These are phyloP conservation scores for Plecturocebus donacophilus DNA, from an alignment of 2,113 vertebrate genomes.

Conservation along the genomic window DNA sequence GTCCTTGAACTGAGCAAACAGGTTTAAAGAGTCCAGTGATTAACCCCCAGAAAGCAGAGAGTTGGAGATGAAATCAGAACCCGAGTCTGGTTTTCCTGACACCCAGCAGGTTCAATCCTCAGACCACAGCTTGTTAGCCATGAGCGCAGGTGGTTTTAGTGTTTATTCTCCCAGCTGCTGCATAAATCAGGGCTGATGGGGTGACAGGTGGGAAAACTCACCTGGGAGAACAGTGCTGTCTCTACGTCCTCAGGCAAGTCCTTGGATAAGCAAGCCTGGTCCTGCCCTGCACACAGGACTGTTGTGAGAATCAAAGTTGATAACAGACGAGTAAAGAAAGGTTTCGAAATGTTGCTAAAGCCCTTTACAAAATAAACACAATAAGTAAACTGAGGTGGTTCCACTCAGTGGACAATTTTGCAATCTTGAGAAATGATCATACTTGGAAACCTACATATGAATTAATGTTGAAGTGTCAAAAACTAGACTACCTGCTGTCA, in stretches of 20 bases:
- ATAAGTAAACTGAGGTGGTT: background rate
- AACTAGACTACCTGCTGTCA: background rate
- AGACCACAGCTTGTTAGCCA: background rate
- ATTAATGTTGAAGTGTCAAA: background rate
- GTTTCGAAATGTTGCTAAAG: conserved; percentile 36
- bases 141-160: background rate
- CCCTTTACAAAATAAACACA: background rate
- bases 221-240: background rate
- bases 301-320: background rate
- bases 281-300: background rate
- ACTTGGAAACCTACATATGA: background rate
- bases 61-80: background rate
- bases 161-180: background rate
- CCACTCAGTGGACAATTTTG: background rate
- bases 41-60: background rate
- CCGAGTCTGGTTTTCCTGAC: background rate
- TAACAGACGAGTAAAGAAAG: background rate
- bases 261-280: background rate
- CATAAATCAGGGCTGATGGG: background rate
- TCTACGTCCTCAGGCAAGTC: background rate
- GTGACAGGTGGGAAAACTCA: background rate
- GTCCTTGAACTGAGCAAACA: background rate
- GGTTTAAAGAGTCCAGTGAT: background rate
- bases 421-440: background rate
- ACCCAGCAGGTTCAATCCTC: background rate